Conservation (phyloP, 1,140 invertebrate species). For the Atopsyche davidsoni region DNA sequence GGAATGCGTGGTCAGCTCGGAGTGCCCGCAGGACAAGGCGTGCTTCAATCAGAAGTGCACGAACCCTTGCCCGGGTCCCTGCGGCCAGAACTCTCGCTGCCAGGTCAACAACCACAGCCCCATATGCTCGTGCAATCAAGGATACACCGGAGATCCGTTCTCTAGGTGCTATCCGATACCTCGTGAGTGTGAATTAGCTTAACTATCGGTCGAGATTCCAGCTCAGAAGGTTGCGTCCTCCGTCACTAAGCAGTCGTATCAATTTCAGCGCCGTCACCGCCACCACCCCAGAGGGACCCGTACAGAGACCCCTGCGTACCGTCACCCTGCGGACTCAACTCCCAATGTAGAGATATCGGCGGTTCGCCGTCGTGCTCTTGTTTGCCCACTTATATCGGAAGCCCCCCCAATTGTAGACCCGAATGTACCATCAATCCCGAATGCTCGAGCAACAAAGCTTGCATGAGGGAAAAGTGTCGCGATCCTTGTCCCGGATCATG, state of each 20-base stretch:
- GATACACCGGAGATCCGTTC: conserved; percentile 64
- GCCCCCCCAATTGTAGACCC: conserved; percentile 64
- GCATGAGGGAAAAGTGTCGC: conserved; percentile 62
- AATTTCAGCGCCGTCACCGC: conserved; percentile 35
- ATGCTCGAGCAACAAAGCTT: conserved; percentile 60
- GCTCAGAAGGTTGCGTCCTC: neutral
- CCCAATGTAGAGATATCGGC: conserved; percentile 59
- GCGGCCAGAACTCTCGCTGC: conserved; percentile 58
- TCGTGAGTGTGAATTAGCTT: conserved; percentile 15
- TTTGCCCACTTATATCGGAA: conserved; percentile 58
- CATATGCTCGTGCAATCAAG: conserved; percentile 49
- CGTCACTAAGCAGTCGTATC: conserved; percentile 26
- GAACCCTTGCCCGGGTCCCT: conserved; percentile 57
- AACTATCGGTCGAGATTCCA: neutral
- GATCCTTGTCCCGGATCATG: conserved; percentile 68
- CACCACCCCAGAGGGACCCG: conserved; percentile 28
- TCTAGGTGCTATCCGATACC: conserved; percentile 51
- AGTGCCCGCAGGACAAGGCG: conserved; percentile 55
- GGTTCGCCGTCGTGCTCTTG: conserved; percentile 63
- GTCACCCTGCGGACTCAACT: conserved; percentile 65
- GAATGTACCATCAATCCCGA: conserved; percentile 70
- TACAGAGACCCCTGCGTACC: conserved; percentile 62
- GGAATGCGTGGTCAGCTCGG: conserved; percentile 57
- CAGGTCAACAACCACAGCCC: conserved; percentile 59
- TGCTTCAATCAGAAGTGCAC: conserved; percentile 58